Evolutionary conservation across 1,140 invertebrate genomes (phyloP).

Genomic region (Gryon sp.): DNA sequence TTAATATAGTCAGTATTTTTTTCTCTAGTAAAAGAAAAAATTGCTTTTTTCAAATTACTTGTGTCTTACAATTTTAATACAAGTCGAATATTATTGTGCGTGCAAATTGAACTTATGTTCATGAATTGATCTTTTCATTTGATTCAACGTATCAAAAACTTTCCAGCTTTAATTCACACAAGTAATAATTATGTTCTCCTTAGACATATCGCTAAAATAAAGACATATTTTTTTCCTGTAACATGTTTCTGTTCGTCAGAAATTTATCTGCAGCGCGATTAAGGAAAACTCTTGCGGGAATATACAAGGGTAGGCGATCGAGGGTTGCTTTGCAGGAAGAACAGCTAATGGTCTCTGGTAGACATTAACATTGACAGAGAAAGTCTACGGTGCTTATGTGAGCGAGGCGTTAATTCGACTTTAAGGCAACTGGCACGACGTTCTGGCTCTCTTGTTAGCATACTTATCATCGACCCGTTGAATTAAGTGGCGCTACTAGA

Average conservation of each 20-base stretch:
- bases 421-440: conserved; percentile 63
- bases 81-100: too few species aligned
- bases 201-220: conserved; percentile 9
- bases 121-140: too few species aligned
- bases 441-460: conserved; percentile 76
- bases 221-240: conserved; percentile 30
- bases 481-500: conserved; percentile 74
- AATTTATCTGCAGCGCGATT: conserved; percentile 71
- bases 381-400: conserved; percentile 70
- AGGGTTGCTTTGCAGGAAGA: conserved; percentile 66
- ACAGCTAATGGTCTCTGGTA: conserved; percentile 73
- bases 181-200: too few species aligned
- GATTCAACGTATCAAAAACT: too few species aligned
- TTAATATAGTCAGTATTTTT: too few species aligned
- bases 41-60: too few species aligned
- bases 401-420: conserved; percentile 75
- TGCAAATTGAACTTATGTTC: too few species aligned
- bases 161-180: too few species aligned
- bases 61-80: too few species aligned
- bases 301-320: conserved; percentile 61
- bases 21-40: too few species aligned
- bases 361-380: conserved; percentile 75
- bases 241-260: conserved; percentile 33
- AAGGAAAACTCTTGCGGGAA: conserved; percentile 65
- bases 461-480: conserved; percentile 77